Evolutionary conservation across 2,113 vertebrate genomes (phyloP).

Genomic region (Pseudopipra pipra): DNA sequence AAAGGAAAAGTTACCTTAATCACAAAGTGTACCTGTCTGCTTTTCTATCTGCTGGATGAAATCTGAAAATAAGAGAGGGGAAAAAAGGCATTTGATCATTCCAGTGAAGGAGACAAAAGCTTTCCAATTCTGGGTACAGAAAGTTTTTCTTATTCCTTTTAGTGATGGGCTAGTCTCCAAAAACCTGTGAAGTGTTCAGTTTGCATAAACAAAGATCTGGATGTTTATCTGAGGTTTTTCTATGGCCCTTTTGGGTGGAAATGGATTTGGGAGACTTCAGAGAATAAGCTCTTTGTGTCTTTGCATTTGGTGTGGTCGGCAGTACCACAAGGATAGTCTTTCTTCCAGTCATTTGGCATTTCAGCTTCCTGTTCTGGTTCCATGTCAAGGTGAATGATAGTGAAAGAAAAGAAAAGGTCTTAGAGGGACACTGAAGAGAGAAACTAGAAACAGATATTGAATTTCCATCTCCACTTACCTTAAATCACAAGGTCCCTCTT

Average conservation of each 20-base stretch:
- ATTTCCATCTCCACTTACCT: neutral
- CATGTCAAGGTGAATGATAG: neutral
- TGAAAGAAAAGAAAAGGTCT: neutral
- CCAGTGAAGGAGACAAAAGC: neutral
- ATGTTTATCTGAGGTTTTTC: conserved; percentile 59
- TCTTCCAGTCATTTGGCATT: neutral
- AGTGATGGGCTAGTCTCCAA: conserved; percentile 54
- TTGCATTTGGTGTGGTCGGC: conserved; percentile 32
- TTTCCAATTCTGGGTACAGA: neutral
- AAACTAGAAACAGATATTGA: neutral
- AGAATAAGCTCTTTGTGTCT: conserved; percentile 52
- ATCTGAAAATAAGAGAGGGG: neutral
- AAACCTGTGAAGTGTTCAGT: conserved; percentile 52
- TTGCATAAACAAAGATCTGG: conserved; percentile 54
- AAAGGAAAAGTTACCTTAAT: conserved; percentile 12
- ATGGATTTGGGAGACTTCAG: neutral
- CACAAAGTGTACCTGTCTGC: neutral
- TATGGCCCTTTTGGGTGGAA: conserved; percentile 14
- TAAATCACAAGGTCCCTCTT: neutral
- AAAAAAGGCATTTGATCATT: neutral
- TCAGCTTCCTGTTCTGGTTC: conserved; percentile 24
- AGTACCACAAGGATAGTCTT: neutral
- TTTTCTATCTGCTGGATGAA: neutral
- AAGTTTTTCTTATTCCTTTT: conserved; percentile 21
- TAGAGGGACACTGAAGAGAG: neutral